phyloP scores from a whole-genome alignment of 2,113 vertebrate species.

The Willisornis vidua region DNA sequence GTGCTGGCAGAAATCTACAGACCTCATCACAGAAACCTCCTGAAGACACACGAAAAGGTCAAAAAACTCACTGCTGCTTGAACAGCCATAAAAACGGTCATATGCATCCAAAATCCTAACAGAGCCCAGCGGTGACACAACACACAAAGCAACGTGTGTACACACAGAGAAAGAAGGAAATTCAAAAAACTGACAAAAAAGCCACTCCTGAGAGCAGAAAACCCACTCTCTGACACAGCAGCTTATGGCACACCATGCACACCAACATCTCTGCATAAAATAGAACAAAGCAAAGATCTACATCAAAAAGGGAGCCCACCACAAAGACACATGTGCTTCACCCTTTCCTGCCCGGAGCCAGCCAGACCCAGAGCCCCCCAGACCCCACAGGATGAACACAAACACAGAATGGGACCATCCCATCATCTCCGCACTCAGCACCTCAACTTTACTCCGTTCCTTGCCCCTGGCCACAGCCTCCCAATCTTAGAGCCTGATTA shows the following conservation, averaged over 20 bases:
- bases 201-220: not conserved
- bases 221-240: not conserved
- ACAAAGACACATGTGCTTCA: constrained; percentile 50
- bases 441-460: constrained; percentile 38
- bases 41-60: constrained; percentile 10
- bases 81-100: not conserved
- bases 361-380: not conserved
- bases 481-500: not conserved
- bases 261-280: not conserved
- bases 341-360: constrained; percentile 24
- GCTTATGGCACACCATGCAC: not conserved
- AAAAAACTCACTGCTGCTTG: not conserved
- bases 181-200: not conserved
- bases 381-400: not conserved
- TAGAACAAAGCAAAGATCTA: constrained; percentile 42
- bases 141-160: not conserved
- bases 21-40: constrained; percentile 32
- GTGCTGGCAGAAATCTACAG: constrained; percentile 1
- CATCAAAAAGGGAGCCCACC: constrained; percentile 49
- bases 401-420: not conserved
- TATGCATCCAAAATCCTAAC: not conserved
- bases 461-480: constrained; percentile 44
- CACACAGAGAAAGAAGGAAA: not conserved
- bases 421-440: not conserved
- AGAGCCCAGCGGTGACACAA: not conserved